Percentiles rank a stretch among this genome's conserved stretches.
Evolutionary conservation across 2,888 invertebrate species (phyloP).

Genomic region (Norana najaformis): DNA sequence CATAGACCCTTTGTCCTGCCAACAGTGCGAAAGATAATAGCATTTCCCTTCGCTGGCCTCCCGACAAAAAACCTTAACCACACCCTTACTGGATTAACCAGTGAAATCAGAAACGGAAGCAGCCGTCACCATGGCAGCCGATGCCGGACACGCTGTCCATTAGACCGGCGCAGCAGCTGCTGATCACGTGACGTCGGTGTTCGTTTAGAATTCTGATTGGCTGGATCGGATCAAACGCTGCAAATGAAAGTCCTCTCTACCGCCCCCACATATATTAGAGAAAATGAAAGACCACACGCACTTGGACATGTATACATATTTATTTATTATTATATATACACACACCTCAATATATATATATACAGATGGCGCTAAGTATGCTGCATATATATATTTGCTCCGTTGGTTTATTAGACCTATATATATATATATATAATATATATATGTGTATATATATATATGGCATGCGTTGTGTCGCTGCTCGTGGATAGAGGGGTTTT

Average conservation of each 20-base stretch:
- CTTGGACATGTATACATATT: not conserved
- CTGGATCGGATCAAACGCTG: not conserved
- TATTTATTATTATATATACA: no score
- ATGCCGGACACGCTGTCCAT: not conserved
- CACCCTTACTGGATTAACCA: not conserved
- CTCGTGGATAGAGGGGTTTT: no score
- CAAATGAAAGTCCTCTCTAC: not conserved
- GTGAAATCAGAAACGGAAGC: not conserved
- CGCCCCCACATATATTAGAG: not conserved
- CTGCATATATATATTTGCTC: not conserved
- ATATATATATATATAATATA: no score
- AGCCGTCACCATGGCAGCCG: slow-evolving; percentile 4
- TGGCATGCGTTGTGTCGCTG: no score
- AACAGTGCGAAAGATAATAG: not conserved
- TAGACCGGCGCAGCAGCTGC: not conserved
- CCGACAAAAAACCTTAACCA: not conserved
- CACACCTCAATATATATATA: not conserved
- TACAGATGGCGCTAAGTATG: no score
- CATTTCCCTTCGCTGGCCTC: not conserved
- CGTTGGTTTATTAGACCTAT: no score
- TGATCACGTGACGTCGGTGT: not conserved
- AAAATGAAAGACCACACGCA: not conserved
- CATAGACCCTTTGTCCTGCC: not conserved
- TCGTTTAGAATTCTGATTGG: not conserved
- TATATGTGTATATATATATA: no score